A percentile compares a stretch with the other conserved stretches of the same genome.
These are phyloP conservation scores for Chionoecetes opilio DNA, from an alignment of 1,140 invertebrate genomes.

Conservation along the genomic window DNA sequence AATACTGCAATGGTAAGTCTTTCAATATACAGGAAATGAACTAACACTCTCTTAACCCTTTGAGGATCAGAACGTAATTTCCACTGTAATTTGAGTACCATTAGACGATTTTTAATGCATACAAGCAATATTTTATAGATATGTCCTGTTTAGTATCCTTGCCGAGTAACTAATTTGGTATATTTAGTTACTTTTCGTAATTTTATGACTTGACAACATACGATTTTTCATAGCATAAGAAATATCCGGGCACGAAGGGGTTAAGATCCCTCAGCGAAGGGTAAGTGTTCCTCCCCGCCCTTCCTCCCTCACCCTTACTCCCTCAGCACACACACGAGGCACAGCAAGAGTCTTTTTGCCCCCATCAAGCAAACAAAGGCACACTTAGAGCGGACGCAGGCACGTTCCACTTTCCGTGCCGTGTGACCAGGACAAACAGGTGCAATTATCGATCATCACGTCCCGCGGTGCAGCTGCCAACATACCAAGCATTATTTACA, in stretches of 20 bases:
- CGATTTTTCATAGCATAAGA: too few species aligned
- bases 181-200: too few species aligned
- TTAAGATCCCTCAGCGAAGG: neutral
- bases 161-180: too few species aligned
- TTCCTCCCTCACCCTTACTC: neutral
- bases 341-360: neutral
- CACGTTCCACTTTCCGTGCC: neutral
- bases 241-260: too few species aligned
- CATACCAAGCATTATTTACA: neutral
- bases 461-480: neutral
- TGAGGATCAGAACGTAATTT: too few species aligned
- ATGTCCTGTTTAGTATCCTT: too few species aligned
- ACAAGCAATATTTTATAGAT: too few species aligned
- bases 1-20: neutral
- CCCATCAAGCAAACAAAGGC: neutral
- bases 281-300: neutral
- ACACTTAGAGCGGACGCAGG: neutral
- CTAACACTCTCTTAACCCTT: too few species aligned
- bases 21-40: neutral
- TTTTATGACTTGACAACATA: too few species aligned
- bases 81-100: neutral
- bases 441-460: constrained; percentile 28
- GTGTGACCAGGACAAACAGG: constrained; percentile 25
- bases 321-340: neutral
- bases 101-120: too few species aligned